Conservation (phyloP, 1,140 invertebrate genomes). For the Ganaspis sp. region DNA sequence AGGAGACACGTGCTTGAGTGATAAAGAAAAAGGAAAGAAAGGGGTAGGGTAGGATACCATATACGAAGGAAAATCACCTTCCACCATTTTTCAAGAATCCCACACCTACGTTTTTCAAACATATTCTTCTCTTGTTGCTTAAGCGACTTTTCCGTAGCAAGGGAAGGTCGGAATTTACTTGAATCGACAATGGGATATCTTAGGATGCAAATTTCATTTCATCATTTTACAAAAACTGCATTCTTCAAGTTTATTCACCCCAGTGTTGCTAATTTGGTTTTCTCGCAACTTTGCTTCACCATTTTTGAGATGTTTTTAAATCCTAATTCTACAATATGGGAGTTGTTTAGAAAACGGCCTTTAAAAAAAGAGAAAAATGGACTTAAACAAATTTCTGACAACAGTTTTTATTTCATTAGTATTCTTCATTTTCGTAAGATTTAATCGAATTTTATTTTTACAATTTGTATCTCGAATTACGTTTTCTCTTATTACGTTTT, state of each 20-base stretch:
- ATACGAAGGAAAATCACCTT: constrained; percentile 35
- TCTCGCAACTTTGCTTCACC: neutral
- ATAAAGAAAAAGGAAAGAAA: neutral
- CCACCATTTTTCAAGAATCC: constrained; percentile 21
- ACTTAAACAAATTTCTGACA: no score
- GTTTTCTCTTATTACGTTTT: no score
- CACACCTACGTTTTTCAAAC: constrained; percentile 1
- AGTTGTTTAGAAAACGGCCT: no score
- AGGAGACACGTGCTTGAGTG: constrained; percentile 7
- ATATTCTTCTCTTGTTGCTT: constrained; percentile 23
- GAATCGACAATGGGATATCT: constrained; percentile 15
- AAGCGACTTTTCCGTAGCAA: constrained; percentile 8
- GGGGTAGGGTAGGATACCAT: neutral
- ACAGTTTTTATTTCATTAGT: no score
- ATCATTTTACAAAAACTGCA: neutral
- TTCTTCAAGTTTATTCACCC: neutral
- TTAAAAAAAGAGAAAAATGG: no score
- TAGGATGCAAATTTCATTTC: neutral
- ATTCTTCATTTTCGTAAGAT: no score
- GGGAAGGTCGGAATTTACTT: neutral
- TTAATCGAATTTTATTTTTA: no score
- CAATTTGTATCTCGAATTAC: no score
- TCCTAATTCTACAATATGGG: neutral
- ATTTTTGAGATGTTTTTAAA: neutral
- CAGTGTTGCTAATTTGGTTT: neutral